Percentiles rank a stretch among this genome's conserved stretches.
These are phyloP conservation scores for Babyrousa celebensis DNA, from an alignment of 2,797 vertebrate genomes.

Conservation along the genomic window DNA sequence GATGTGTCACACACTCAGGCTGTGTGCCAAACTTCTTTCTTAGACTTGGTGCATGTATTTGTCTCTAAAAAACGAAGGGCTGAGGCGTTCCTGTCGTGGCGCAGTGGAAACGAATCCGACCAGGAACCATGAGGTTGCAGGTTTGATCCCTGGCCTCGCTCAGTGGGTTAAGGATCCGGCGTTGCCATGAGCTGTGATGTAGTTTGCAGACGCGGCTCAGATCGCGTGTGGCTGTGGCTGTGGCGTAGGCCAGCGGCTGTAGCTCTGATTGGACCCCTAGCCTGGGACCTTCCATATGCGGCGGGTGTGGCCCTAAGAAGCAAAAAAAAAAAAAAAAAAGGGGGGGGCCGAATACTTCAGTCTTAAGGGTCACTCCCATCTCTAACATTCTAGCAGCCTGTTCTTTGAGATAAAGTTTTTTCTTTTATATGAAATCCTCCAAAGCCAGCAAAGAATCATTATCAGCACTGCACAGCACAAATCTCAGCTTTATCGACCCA, in stretches of 20 bases:
- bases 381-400: conserved; percentile 34
- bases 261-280: no score
- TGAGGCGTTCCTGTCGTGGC: neutral
- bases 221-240: no score
- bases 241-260: no score
- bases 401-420: conserved; percentile 56
- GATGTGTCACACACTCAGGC: neutral
- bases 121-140: no score
- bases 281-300: no score
- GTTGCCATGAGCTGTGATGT: no score
- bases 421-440: conserved; percentile 55
- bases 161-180: no score
- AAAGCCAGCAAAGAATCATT: conserved; percentile 68
- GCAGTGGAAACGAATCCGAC: no score
- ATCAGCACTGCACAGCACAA: conserved; percentile 22
- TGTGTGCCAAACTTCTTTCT: neutral
- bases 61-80: conserved; percentile 45
- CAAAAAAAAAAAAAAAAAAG: no score
- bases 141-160: no score
- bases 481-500: conserved; percentile 59
- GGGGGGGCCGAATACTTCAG: neutral
- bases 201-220: no score
- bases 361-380: conserved; percentile 54
- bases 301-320: no score
- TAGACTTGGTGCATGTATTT: conserved; percentile 46